Conservation (phyloP, 2,113 vertebrate genomes). For the Chrysochloris asiatica region DNA sequence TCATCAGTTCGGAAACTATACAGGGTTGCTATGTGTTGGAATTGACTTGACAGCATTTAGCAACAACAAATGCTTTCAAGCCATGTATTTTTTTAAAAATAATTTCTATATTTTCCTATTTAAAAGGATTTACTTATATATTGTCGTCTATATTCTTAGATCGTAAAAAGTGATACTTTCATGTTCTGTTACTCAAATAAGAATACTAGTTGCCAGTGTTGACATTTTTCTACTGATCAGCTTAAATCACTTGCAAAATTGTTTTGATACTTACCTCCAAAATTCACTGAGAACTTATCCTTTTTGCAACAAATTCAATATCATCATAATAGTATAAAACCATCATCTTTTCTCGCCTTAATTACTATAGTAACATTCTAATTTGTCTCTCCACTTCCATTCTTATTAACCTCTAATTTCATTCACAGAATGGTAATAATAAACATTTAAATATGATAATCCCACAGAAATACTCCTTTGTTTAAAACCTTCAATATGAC, state of each 20-base stretch:
- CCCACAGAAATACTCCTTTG: neutral
- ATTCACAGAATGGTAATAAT: neutral
- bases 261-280: neutral
- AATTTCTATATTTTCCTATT: neutral
- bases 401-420: neutral
- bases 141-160: neutral
- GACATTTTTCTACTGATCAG: neutral
- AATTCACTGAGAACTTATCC: neutral
- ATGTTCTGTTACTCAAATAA: neutral
- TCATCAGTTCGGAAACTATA: too few relatives aligned
- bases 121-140: neutral
- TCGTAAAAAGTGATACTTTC: neutral
- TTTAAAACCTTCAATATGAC: neutral
- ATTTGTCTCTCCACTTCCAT: neutral
- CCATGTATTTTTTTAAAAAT: neutral
- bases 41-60: too few relatives aligned
- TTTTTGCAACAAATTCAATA: neutral
- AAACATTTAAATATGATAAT: conserved; percentile 5
- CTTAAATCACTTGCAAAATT: neutral
- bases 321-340: neutral
- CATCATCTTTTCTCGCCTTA: neutral
- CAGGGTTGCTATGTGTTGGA: too few relatives aligned
- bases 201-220: neutral
- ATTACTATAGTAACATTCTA: neutral
- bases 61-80: neutral